Conservation (phyloP, 2,113 vertebrate species). For the Zosterops hypoxanthus region DNA sequence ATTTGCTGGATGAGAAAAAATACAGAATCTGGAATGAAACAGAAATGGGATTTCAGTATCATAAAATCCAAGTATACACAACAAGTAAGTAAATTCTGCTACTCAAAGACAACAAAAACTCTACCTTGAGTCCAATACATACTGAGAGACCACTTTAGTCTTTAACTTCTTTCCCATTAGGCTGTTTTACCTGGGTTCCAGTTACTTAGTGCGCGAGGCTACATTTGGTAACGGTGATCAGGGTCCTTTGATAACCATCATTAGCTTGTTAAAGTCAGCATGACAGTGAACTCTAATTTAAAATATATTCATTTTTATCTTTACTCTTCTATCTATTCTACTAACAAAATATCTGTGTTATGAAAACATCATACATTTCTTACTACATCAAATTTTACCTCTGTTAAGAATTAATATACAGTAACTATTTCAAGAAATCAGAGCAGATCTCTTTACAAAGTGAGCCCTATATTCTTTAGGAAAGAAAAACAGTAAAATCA, state of each 20-base stretch:
- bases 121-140: background rate
- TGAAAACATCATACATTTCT: background rate
- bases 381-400: background rate
- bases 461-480: background rate
- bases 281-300: background rate
- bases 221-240: background rate
- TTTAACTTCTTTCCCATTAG: background rate
- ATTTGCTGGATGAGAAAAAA: background rate
- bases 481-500: background rate
- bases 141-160: fast-evolving
- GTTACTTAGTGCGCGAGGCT: background rate
- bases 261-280: background rate
- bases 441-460: background rate
- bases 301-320: background rate
- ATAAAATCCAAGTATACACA: background rate
- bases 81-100: background rate
- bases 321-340: background rate
- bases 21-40: background rate
- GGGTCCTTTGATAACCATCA: background rate
- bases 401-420: background rate
- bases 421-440: background rate
- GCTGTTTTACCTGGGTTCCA: background rate
- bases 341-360: background rate
- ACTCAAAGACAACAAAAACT: background rate
- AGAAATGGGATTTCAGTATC: background rate